These are phyloP conservation scores for Edolisoma coerulescens DNA, from an alignment of 2,113 vertebrate genomes.

Conservation along the genomic window DNA sequence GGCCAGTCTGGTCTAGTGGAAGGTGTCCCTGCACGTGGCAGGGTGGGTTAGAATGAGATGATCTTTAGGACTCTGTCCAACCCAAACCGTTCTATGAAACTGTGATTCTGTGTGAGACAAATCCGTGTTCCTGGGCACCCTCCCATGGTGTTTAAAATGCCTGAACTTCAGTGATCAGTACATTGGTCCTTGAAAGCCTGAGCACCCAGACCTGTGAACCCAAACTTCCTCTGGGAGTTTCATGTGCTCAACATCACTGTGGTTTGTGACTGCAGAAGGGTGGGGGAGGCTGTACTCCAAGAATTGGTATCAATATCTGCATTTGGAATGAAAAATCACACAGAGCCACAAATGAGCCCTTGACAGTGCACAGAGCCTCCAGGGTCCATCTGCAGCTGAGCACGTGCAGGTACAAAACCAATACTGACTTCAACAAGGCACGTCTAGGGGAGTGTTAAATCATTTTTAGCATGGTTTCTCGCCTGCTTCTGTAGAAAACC, in stretches of 20 bases:
- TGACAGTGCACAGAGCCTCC: neutral
- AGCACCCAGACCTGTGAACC: neutral
- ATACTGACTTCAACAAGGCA: neutral
- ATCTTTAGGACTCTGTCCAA: neutral
- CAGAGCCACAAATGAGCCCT: neutral
- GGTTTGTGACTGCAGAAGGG: neutral
- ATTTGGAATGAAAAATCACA: neutral
- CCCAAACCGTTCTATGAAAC: neutral
- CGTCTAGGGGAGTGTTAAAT: accelerated
- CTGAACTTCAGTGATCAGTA: neutral
- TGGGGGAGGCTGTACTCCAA: accelerated
- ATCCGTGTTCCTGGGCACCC: neutral
- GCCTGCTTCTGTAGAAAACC: neutral
- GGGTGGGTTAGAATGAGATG: neutral
- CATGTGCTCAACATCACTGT: accelerated
- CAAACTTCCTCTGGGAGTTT: neutral
- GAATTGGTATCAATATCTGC: neutral
- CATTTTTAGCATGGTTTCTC: neutral
- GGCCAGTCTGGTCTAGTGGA: neutral
- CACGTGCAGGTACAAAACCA: neutral
- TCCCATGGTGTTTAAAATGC: accelerated
- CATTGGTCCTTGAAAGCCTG: neutral
- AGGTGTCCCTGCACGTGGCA: neutral
- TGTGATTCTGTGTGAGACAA: neutral
- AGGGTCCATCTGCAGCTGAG: neutral